Conservation (phyloP, 2,888 invertebrate genomes). For the Torymus auratus region DNA sequence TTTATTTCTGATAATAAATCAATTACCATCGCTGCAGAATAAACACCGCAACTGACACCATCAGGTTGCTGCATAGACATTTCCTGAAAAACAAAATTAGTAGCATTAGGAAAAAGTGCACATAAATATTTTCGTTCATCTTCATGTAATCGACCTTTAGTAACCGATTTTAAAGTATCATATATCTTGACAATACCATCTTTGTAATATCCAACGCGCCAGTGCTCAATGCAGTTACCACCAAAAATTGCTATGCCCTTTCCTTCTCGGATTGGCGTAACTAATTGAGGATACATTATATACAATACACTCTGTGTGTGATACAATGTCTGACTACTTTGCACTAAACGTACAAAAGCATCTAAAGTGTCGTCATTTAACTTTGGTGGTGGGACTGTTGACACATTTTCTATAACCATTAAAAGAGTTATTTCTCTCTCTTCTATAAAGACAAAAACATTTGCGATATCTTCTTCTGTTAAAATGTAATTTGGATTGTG, state of each 20-base stretch:
- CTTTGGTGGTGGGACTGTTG: not conserved
- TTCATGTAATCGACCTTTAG: no score
- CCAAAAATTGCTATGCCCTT: conserved; percentile 2
- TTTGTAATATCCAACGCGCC: not conserved
- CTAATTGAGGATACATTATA: not conserved
- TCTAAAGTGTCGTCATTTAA: conserved; percentile 17
- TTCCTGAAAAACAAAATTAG: no score
- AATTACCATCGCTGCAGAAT: no score
- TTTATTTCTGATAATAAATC: no score
- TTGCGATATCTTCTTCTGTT: not conserved
- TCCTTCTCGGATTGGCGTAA: not conserved
- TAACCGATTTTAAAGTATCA: conserved; percentile 3
- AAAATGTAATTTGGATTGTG: not conserved
- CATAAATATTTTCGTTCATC: no score
- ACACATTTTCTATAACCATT: not conserved
- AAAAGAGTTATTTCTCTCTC: not conserved
- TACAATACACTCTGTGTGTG: not conserved
- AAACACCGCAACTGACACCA: no score
- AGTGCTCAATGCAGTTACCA: not conserved
- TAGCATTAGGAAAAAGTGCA: no score
- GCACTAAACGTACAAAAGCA: not conserved
- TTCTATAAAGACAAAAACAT: not conserved
- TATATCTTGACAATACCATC: not conserved
- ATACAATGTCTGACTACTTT: not conserved
- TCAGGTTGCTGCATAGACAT: no score